Evolutionary conservation across 2,888 invertebrate species (phyloP).

Genomic region (Megastigmus dorsalis): DNA sequence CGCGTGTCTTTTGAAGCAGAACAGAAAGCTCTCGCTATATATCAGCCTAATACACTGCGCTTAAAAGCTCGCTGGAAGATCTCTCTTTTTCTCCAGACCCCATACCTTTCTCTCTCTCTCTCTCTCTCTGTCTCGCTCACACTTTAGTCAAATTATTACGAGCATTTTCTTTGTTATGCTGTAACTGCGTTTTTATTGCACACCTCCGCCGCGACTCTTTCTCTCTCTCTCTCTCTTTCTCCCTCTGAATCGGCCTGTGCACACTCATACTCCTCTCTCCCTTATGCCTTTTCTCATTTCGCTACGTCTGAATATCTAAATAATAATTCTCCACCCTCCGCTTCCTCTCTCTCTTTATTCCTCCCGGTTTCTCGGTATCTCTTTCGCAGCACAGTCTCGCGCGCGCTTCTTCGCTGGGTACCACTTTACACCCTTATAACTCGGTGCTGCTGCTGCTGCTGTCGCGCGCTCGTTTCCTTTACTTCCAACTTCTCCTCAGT

Average conservation of each 20-base stretch:
- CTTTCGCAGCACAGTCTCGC: too few relatives aligned
- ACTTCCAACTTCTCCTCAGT: slow-evolving; percentile 21
- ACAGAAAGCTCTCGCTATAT: too few relatives aligned
- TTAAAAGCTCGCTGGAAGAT: too few relatives aligned
- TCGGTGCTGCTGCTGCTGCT: too few relatives aligned
- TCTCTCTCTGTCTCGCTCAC: too few relatives aligned
- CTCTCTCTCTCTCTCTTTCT: slow-evolving; percentile 7
- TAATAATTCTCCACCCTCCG: slow-evolving; percentile 45
- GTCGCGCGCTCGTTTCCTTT: slow-evolving; percentile 32
- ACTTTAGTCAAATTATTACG: slow-evolving; percentile 36
- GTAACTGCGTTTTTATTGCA: too few relatives aligned
- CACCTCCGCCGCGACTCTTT: neutral
- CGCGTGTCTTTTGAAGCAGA: too few relatives aligned
- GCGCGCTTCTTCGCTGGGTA: slow-evolving; percentile 14
- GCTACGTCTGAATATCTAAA: slow-evolving; percentile 44
- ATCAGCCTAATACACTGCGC: too few relatives aligned
- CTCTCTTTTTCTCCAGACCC: too few relatives aligned
- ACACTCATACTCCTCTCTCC: too few relatives aligned
- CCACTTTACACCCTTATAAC: neutral
- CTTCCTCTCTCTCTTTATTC: slow-evolving; percentile 25
- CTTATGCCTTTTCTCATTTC: slow-evolving; percentile 44
- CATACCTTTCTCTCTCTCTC: too few relatives aligned
- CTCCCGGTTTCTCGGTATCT: slow-evolving; percentile 28
- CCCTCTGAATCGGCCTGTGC: too few relatives aligned
- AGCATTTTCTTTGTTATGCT: neutral